Base-by-base conservation (phyloP, 1,140 invertebrate species). In the Drosophila littoralis region DNA sequence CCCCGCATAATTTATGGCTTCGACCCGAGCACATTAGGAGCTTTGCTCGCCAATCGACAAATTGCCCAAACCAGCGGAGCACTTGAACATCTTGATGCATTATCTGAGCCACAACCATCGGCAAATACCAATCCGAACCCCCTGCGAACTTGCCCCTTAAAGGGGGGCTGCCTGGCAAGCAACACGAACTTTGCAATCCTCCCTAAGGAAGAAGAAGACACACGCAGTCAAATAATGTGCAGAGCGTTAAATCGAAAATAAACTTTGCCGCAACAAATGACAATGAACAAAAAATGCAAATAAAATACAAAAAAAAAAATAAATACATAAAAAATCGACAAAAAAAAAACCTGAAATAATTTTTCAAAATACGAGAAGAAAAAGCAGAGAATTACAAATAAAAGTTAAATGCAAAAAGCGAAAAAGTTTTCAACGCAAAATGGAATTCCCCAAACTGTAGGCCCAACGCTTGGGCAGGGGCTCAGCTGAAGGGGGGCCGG, bases 181-280 rank as follows among this genome's bases (percentile, higher is more conserved):
- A 28, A 28, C 22, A 28, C 22, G 22, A 28, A 59, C 42, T 59
- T 58, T 36, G 22, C 10, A 50, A 48, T 36, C 35, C 33, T 4
- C 48, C 33, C n/a, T 43, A 7, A 2, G 8, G 13, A 35, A 55
- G 43, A 17, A 46, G 13, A 17, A 35, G 28, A 35, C n/a, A 51
- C 50, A 45, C 28, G 38, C 22, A 51, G 51, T 50, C 55, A 69
- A 75, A 65, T 54, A 75, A 69, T 64, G 72, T 64, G 65, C 75
- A 75, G 33, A 77, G 76, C 76, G 72, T 65, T 69, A 78, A 78
- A 78, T 78, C 72, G 72, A 78, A 75, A 75, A 70, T 75, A 70
- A 77, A 77, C 71, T 77, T 75, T 69, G 48, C 43, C 50, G 48
- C 50, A 71, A 65, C 54, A 46, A 50, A 63, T 55, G 42, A 64